Evolutionary conservation across 2,888 invertebrate genomes (phyloP).

Genomic region (Gordius sp.): DNA sequence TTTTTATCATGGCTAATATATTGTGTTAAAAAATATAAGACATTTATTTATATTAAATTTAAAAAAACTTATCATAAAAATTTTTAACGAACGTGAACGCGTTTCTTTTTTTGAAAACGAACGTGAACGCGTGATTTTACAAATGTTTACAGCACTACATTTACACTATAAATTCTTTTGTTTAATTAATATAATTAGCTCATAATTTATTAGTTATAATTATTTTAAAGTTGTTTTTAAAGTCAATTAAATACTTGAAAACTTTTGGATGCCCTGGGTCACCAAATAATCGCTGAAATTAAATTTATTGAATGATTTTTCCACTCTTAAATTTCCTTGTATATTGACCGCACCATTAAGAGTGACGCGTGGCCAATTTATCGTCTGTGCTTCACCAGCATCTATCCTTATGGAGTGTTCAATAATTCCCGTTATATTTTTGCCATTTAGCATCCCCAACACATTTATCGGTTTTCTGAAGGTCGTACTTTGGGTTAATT

Average conservation of each 20-base stretch:
- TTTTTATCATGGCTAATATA: too few species aligned
- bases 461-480: not conserved
- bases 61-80: too few species aligned
- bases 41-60: too few species aligned
- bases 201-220: too few species aligned
- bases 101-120: too few species aligned
- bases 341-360: not conserved
- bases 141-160: too few species aligned
- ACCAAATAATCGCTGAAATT: slow-evolving; percentile 2
- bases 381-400: not conserved
- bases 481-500: not conserved
- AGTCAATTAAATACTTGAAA: not conserved
- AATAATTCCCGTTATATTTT: not conserved
- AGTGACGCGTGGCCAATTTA: not conserved
- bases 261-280: not conserved
- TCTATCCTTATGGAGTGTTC: not conserved
- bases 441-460: not conserved
- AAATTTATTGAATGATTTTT: not conserved
- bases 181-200: too few species aligned
- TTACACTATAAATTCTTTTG: too few species aligned
- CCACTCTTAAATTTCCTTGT: not conserved
- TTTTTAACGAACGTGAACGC: too few species aligned
- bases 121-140: too few species aligned
- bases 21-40: too few species aligned
- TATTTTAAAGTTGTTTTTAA: not conserved